Evolutionary conservation across 2,888 invertebrate genomes (phyloP).

Genomic region (Agrochola circellaris): DNA sequence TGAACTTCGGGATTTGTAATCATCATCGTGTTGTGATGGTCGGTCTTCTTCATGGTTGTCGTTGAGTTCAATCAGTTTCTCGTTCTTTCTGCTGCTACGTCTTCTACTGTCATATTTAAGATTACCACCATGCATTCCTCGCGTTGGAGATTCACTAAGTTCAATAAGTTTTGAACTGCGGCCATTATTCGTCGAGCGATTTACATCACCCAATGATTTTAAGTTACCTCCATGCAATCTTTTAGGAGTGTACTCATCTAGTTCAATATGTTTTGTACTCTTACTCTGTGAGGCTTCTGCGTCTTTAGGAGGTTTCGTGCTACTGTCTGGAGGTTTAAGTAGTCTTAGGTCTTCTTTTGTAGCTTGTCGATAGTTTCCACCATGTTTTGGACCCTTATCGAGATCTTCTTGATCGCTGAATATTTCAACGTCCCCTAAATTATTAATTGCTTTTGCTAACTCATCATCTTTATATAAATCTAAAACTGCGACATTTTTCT

Average conservation of each 20-base stretch:
- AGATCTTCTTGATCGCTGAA: slow-evolving; percentile 82
- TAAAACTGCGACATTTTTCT: slow-evolving; percentile 78
- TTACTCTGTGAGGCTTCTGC: slow-evolving; percentile 80
- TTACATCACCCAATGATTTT: slow-evolving; percentile 68
- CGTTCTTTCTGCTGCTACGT: slow-evolving; percentile 70
- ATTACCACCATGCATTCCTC: slow-evolving; percentile 79
- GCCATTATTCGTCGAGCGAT: slow-evolving; percentile 66
- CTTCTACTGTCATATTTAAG: slow-evolving; percentile 69
- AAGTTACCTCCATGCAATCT: slow-evolving; percentile 74
- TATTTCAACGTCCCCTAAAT: slow-evolving; percentile 85
- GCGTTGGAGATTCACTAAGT: slow-evolving; percentile 65
- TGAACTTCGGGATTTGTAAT: slow-evolving; percentile 72
- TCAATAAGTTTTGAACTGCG: slow-evolving; percentile 77
- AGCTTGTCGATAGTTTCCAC: slow-evolving; percentile 85
- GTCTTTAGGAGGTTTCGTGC: slow-evolving; percentile 68
- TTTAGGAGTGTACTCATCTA: slow-evolving; percentile 65
- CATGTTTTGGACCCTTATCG: slow-evolving; percentile 82
- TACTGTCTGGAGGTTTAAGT: slow-evolving; percentile 30
- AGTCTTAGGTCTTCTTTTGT: slow-evolving; percentile 65
- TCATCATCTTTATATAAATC: slow-evolving; percentile 85
- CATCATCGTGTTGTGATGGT: slow-evolving; percentile 65
- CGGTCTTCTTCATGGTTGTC: slow-evolving; percentile 73
- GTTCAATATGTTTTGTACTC: slow-evolving; percentile 74
- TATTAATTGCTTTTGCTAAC: slow-evolving; percentile 85
- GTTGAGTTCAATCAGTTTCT: slow-evolving; percentile 80